Conservation (phyloP, 2,888 invertebrate species). For the Eutolmus rufibarbis region DNA sequence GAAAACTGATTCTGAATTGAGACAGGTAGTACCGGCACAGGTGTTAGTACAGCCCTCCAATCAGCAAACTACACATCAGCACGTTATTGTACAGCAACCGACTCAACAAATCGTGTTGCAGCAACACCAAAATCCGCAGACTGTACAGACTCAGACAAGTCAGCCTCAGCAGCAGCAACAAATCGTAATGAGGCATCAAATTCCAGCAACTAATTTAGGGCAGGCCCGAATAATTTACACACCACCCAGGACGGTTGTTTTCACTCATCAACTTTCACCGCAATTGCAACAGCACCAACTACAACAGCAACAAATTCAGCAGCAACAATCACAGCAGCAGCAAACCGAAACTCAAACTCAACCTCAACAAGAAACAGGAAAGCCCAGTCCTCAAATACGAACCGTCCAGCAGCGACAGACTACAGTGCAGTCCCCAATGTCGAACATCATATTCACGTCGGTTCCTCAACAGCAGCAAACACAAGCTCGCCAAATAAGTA, state of each 20-base stretch:
- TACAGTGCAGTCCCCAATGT: background rate
- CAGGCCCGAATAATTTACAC: constrained; percentile 55
- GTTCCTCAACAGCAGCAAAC: constrained; percentile 48
- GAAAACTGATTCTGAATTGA: background rate
- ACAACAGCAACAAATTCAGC: constrained; percentile 52
- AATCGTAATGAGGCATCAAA: constrained; percentile 58
- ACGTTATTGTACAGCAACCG: constrained; percentile 45
- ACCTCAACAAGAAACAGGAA: constrained; percentile 53
- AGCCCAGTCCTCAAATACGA: constrained; percentile 41
- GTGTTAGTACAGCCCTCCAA: constrained; percentile 41
- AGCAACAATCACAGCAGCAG: constrained; percentile 55
- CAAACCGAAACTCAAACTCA: constrained; percentile 54
- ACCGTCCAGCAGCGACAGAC: constrained; percentile 49
- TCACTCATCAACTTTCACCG: constrained; percentile 32
- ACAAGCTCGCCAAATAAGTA: constrained; percentile 48
- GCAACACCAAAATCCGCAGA: constrained; percentile 55
- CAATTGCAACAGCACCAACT: constrained; percentile 41
- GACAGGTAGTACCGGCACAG: constrained; percentile 8
- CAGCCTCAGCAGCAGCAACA: constrained; percentile 53
- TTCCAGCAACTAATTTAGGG: constrained; percentile 28
- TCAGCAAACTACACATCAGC: constrained; percentile 50
- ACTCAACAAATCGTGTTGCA: constrained; percentile 43
- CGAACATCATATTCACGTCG: constrained; percentile 18
- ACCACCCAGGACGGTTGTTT: constrained; percentile 38
- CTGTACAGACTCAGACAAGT: constrained; percentile 45